phyloP scores from a whole-genome alignment of 35 echinoderm and acorn worm genomes.

The Apostichopus parvimensis region DNA sequence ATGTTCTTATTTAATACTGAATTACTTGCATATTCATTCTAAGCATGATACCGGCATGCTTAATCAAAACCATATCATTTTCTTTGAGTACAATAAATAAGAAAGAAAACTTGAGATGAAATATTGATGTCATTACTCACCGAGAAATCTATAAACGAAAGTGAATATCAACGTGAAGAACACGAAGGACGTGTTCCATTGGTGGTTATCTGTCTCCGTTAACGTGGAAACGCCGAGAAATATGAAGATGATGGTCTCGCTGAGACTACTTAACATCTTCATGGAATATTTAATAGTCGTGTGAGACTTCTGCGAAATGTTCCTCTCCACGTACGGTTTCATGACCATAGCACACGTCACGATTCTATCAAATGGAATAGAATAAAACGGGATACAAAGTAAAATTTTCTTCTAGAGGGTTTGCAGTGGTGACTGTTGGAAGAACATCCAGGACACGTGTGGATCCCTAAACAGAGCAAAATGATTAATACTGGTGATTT shows the following conservation, averaged over 20 bases:
- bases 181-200: slow-evolving; percentile 90
- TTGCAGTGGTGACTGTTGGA: neutral
- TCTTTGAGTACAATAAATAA: too few relatives aligned
- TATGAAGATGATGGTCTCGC: slow-evolving; percentile 98
- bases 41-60: too few relatives aligned
- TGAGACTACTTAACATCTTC: slow-evolving; percentile 97
- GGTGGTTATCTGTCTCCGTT: slow-evolving; percentile 47
- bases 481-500: too few relatives aligned
- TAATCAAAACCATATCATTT: too few relatives aligned
- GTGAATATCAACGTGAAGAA: slow-evolving; percentile 88
- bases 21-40: too few relatives aligned
- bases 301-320: slow-evolving; percentile 90
- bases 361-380: slow-evolving; percentile 57
- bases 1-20: too few relatives aligned
- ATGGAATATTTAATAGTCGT: slow-evolving; percentile 95
- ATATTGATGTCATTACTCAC: slow-evolving; percentile 52
- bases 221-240: slow-evolving; percentile 86
- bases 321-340: slow-evolving; percentile 96
- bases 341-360: slow-evolving; percentile 96
- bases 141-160: slow-evolving; percentile 79
- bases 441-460: too few relatives aligned
- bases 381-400: neutral
- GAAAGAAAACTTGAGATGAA: neutral
- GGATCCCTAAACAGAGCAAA: too few relatives aligned
- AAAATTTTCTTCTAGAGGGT: neutral